Evolutionary conservation across 2,113 vertebrate species (phyloP).

Genomic region (Malurus cyaneus): DNA sequence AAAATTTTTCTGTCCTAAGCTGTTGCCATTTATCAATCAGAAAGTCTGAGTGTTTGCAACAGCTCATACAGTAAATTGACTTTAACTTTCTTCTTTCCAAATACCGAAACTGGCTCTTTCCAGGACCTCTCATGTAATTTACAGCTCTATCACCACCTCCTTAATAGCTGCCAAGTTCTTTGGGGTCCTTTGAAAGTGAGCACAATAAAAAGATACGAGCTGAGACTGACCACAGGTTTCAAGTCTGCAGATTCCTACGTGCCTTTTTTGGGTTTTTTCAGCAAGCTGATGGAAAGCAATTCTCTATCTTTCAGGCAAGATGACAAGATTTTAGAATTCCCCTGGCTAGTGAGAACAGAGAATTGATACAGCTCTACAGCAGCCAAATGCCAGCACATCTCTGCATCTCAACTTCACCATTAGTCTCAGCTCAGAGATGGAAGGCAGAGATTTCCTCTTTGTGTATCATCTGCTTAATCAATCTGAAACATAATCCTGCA

Average conservation of each 20-base stretch:
- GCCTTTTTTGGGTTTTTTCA: not conserved
- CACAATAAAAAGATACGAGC: conserved; percentile 45
- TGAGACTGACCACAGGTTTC: conserved; percentile 31
- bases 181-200: conserved; percentile 47
- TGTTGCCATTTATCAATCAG: conserved; percentile 6
- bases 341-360: not conserved
- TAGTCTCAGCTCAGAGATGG: not conserved
- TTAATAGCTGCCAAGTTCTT: conserved; percentile 42
- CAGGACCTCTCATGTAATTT: conserved; percentile 32
- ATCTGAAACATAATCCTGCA: not conserved
- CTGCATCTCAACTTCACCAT: not conserved
- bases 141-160: conserved; percentile 21
- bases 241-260: not conserved
- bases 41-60: conserved; percentile 2
- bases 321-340: not conserved
- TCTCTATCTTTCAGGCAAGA: not conserved
- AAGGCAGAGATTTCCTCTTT: not conserved
- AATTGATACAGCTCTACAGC: not conserved
- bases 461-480: not conserved
- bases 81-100: conserved; percentile 14
- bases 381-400: not conserved
- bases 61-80: conserved; percentile 5
- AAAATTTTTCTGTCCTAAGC: conserved; percentile 8
- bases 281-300: conserved; percentile 22
- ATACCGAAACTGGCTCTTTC: not conserved